phyloP scores from a whole-genome alignment of 2,888 invertebrate genomes.

The Volucella bombylans region DNA sequence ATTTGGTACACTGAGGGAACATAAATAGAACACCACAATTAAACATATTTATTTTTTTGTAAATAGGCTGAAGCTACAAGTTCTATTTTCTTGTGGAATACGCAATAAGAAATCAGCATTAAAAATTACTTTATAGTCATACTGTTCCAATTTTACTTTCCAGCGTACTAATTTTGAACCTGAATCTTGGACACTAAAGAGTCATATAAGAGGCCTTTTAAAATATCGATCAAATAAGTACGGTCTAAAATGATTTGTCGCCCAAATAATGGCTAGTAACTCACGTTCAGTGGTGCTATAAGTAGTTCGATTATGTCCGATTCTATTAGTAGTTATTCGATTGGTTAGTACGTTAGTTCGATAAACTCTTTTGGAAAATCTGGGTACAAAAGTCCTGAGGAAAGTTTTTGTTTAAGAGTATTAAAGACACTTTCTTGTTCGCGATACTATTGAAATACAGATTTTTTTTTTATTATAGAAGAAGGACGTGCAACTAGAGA shows the following conservation, averaged over 20 bases:
- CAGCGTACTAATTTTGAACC: slow-evolving; percentile 74
- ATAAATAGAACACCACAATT: too few relatives aligned
- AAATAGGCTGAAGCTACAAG: too few relatives aligned
- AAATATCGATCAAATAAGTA: slow-evolving; percentile 75
- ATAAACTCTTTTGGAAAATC: slow-evolving; percentile 65
- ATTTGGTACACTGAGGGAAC: too few relatives aligned
- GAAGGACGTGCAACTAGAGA: too few relatives aligned
- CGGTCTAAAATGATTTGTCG: slow-evolving; percentile 74
- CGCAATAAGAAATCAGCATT: slow-evolving; percentile 67
- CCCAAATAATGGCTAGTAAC: too few relatives aligned
- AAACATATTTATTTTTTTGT: too few relatives aligned
- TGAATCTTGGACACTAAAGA: slow-evolving; percentile 1
- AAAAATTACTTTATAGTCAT: slow-evolving; percentile 35
- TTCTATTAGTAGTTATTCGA: slow-evolving; percentile 70
- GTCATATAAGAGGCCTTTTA: slow-evolving; percentile 20
- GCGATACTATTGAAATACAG: slow-evolving; percentile 43
- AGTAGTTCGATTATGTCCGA: slow-evolving; percentile 73
- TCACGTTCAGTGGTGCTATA: slow-evolving; percentile 75
- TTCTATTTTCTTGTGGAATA: slow-evolving; percentile 17
- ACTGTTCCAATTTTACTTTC: slow-evolving; percentile 14
- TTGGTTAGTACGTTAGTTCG: slow-evolving; percentile 76
- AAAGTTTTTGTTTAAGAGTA: slow-evolving; percentile 25
- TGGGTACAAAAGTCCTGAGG: slow-evolving; percentile 25
- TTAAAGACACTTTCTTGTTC: slow-evolving; percentile 41
- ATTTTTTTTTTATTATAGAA: not conserved